A percentile compares a stretch with the other conserved stretches of the same genome.
Evolutionary conservation across 2,888 invertebrate species (phyloP).

Genomic region (Oxycera nigricornis): DNA sequence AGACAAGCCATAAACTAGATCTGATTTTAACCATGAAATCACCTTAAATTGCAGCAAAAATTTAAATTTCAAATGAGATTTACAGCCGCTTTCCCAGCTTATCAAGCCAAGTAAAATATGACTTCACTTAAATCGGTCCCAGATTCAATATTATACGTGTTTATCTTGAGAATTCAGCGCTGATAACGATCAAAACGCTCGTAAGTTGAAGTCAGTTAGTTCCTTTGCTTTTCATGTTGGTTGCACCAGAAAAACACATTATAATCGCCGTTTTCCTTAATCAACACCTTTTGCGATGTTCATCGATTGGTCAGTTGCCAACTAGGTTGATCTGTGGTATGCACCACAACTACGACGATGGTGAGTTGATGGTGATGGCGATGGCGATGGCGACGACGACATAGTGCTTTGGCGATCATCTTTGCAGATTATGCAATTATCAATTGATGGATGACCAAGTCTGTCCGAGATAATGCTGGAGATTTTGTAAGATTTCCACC

Average conservation of each 20-base stretch:
- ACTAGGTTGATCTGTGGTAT: constrained; percentile 6
- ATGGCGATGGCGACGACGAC: not conserved
- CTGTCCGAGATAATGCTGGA: constrained; percentile 28
- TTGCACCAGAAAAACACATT: constrained; percentile 29
- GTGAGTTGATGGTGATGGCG: not conserved
- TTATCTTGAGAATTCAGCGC: constrained; percentile 28
- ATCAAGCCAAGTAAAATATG: constrained; percentile 27
- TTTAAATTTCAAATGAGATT: constrained; percentile 34
- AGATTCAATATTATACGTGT: constrained; percentile 35
- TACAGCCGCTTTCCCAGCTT: constrained; percentile 25
- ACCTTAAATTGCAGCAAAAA: constrained; percentile 24
- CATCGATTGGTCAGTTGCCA: constrained; percentile 13
- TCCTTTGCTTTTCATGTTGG: not conserved
- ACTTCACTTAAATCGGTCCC: constrained; percentile 23
- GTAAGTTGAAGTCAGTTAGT: constrained; percentile 16
- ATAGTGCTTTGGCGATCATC: constrained; percentile 28
- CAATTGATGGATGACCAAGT: constrained; percentile 39
- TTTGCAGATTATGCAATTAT: constrained; percentile 40
- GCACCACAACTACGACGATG: too few species aligned
- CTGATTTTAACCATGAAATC: constrained; percentile 27
- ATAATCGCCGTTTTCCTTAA: constrained; percentile 37
- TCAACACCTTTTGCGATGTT: constrained; percentile 35
- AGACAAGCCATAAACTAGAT: not conserved
- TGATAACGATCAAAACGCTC: constrained; percentile 22
- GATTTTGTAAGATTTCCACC: constrained; percentile 16